Evolutionary conservation across 2,113 vertebrate species (phyloP).

Genomic region (Mugil cephalus): DNA sequence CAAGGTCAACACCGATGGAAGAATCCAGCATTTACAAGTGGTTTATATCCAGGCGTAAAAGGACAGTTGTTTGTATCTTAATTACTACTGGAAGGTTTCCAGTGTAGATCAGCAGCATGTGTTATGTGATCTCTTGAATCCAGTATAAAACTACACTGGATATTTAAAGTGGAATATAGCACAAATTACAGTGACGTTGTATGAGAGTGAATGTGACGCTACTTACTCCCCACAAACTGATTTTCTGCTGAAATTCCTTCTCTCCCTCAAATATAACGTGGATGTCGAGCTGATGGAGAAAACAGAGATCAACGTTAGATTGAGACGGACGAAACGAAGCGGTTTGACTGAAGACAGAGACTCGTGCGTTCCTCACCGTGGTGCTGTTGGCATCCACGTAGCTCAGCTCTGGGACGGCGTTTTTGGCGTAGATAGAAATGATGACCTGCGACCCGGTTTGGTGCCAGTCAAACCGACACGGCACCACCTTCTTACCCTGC

Average conservation of each 20-base stretch:
- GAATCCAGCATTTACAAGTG: too few species aligned
- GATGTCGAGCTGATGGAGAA: conserved; percentile 88
- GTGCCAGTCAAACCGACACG: conserved; percentile 98
- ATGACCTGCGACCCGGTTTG: conserved; percentile 96
- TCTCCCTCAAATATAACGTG: conserved; percentile 95
- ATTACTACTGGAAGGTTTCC: too few species aligned
- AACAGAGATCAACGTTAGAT: not conserved
- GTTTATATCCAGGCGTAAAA: too few species aligned
- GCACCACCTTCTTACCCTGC: conserved; percentile 92
- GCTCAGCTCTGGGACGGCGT: conserved; percentile 92
- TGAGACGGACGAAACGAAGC: not conserved
- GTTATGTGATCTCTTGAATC: too few species aligned
- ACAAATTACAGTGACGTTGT: not conserved
- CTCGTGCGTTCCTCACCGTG: conserved; percentile 80
- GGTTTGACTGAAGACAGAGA: not conserved
- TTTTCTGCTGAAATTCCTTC: conserved; percentile 93
- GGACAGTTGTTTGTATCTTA: too few species aligned
- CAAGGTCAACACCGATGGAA: too few species aligned
- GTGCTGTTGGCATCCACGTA: conserved; percentile 94
- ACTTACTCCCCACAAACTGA: conserved; percentile 98
- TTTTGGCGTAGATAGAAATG: conserved; percentile 97
- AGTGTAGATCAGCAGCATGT: not conserved
- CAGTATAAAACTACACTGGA: not conserved
- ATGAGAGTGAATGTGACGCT: not conserved
- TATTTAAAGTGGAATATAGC: not conserved